Base-by-base conservation (phyloP, 2,797 vertebrate genomes). In the Myioborus miniatus region DNA sequence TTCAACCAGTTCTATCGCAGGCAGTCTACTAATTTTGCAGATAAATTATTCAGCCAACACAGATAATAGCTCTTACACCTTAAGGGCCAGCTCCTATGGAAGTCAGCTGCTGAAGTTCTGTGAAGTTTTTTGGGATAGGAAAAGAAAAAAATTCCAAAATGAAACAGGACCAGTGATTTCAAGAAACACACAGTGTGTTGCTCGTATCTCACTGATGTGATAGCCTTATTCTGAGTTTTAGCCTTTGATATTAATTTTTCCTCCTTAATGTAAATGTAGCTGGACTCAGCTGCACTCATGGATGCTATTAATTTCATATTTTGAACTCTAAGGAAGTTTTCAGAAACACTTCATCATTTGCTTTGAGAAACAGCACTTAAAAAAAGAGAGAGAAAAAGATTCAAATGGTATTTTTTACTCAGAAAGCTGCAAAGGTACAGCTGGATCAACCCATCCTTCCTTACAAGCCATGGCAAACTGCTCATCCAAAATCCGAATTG, bases 11-110 rank as follows among this genome's bases (percentile, higher is more conserved):
- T 95, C 95, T 85, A 94, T 96, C 47, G 8, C 55, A 62, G 75
- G 75, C 91, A 92, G 60, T 96, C 93, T 69, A 96, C 96, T 97
- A 96, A 96, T 97, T 96, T 97, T 96, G 94, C 92, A 94, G 94
- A 95, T 83, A 94, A 96, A 95, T 97, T 96, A 95, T 96, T 91
- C 96, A 95, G 89, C 84, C 60, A 21, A 20, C 43, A 23, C 72
- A 95, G 91, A 96, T 95, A 93, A 95, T 85, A 21, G 84, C 75
- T 83, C 67, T 67, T 76, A 68, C 21, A 96, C 84, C 94, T 96
- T 93, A 71, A 22, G 63, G 59, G 27, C 43, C 43, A 41, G 74
- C 37, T 67, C 74, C 50, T 55, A 1, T 21, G 78, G 69, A 88
- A 87, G 74, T 81, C 27, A 16, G 87, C 58, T 89, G 81, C 63